Evolutionary conservation across 2,113 vertebrate genomes (phyloP).

Genomic region (Quiscalus mexicanus): DNA sequence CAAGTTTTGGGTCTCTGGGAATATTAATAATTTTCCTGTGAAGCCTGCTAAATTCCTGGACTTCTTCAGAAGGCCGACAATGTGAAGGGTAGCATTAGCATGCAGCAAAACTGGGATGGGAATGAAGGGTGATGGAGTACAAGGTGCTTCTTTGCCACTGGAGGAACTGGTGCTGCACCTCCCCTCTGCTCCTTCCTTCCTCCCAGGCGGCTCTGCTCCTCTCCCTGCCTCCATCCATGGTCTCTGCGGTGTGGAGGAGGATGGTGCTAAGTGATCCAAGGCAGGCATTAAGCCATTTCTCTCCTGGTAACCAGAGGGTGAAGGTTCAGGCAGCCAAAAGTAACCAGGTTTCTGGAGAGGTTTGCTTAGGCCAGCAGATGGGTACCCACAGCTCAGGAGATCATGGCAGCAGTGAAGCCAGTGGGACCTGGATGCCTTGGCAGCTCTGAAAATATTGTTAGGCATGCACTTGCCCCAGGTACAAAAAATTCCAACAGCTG

Average conservation of each 20-base stretch:
- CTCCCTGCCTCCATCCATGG: not conserved
- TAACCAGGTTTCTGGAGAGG: not conserved
- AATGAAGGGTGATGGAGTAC: not conserved
- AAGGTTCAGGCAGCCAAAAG: not conserved
- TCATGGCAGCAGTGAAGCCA: not conserved
- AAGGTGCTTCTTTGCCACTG: not conserved
- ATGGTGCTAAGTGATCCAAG: not conserved
- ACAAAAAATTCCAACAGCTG: not conserved
- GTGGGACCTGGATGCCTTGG: not conserved
- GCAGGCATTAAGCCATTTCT: not conserved
- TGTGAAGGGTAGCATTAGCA: accelerated
- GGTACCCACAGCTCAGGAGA: not conserved
- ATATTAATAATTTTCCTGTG: not conserved
- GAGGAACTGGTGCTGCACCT: not conserved
- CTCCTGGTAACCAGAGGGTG: not conserved
- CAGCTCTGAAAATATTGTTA: not conserved
- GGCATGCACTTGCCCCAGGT: not conserved
- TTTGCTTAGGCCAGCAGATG: not conserved
- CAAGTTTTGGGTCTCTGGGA: not conserved
- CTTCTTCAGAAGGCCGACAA: not conserved
- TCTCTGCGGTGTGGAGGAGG: not conserved
- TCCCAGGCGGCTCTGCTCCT: accelerated
- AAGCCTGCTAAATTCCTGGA: not conserved
- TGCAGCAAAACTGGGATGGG: not conserved
- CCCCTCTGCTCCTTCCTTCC: not conserved